phyloP scores from a whole-genome alignment of 2,797 vertebrate genomes.

The Mallotus villosus region DNA sequence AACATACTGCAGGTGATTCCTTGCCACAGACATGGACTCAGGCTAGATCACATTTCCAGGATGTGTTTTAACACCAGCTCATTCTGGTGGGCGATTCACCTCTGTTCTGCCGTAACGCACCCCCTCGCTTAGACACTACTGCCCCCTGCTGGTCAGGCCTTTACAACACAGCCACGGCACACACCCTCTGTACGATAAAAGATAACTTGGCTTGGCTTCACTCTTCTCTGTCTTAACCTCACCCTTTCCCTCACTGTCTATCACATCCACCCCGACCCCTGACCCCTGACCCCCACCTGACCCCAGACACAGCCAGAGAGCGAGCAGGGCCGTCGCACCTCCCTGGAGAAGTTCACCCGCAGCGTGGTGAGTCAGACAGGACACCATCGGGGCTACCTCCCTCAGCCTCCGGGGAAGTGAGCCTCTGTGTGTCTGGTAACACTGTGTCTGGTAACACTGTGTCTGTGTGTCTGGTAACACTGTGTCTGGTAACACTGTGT shows the following conservation, averaged over 20 bases:
- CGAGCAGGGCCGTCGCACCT: constrained; percentile 96
- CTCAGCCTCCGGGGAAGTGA: neutral
- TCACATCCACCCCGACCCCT: constrained; percentile 61
- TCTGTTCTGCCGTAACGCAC: too few relatives aligned
- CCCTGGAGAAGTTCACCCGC: constrained; percentile 98
- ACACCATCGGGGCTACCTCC: too few relatives aligned
- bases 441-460: constrained; percentile 13
- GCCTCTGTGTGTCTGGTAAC: neutral
- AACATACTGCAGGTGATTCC: too few relatives aligned
- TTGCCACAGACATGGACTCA: too few relatives aligned
- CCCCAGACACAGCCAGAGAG: constrained; percentile 77
- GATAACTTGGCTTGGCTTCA: constrained; percentile 42
- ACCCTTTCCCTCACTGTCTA: constrained; percentile 20
- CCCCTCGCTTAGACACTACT: constrained; percentile 48
- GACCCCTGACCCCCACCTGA: constrained; percentile 22
- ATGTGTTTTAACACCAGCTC: too few relatives aligned
- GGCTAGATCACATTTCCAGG: too few relatives aligned
- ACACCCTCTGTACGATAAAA: constrained; percentile 18
- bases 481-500: too few relatives aligned
- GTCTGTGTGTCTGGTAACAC: too few relatives aligned
- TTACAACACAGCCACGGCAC: constrained; percentile 26
- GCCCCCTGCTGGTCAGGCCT: constrained; percentile 66
- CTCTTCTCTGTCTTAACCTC: constrained; percentile 72
- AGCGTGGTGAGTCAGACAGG: constrained; percentile 88
- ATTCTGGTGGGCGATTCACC: too few relatives aligned